Evolutionary conservation across 2,113 vertebrate species (phyloP).

Genomic region (Heterotis niloticus): DNA sequence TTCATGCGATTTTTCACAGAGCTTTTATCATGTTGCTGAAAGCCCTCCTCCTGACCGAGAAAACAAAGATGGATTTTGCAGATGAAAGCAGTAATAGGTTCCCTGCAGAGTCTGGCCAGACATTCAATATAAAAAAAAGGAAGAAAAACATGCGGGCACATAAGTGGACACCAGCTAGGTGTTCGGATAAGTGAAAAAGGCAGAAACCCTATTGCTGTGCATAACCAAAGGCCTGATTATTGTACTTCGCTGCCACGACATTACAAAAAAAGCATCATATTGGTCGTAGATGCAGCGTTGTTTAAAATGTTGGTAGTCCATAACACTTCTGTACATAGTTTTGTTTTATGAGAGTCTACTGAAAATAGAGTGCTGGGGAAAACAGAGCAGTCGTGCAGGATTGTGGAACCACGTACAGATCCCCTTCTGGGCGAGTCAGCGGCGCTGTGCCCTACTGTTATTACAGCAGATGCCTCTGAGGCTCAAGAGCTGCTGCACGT

Average conservation of each 20-base stretch:
- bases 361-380: too few species aligned
- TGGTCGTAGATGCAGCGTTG: too few species aligned
- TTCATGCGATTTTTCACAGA: too few species aligned
- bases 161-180: not conserved
- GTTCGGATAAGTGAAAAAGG: not conserved
- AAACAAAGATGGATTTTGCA: not conserved
- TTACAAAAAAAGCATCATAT: too few species aligned
- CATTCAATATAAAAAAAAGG: not conserved
- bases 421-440: too few species aligned
- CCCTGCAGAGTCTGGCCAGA: not conserved
- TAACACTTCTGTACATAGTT: too few species aligned
- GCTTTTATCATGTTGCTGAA: too few species aligned
- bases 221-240: not conserved
- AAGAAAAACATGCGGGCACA: not conserved
- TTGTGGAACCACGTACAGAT: not conserved
- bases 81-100: not conserved
- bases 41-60: too few species aligned
- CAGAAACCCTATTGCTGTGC: not conserved
- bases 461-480: conserved; percentile 8
- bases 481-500: not conserved
- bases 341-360: too few species aligned
- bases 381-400: not conserved
- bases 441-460: not conserved
- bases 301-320: too few species aligned
- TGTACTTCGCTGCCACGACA: too few species aligned